Evolutionary conservation across 2,888 invertebrate genomes (phyloP).

Genomic region (Drosophila kanekoi): DNA sequence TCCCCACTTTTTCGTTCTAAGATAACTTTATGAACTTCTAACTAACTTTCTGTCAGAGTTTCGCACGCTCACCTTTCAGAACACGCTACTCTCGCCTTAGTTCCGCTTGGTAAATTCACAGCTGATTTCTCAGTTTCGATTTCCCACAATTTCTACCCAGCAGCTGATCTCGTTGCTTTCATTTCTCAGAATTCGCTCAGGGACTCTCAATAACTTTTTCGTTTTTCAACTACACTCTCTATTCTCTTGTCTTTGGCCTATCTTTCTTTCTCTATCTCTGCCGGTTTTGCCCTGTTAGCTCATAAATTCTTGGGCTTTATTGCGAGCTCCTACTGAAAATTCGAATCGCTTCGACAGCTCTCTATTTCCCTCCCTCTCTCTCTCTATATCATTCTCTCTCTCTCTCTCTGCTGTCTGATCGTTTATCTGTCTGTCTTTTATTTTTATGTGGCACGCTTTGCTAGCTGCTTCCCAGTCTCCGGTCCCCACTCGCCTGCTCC

Average conservation of each 20-base stretch:
- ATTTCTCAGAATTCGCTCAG: too few relatives aligned
- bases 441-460: conserved; percentile 45
- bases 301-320: conserved; percentile 9
- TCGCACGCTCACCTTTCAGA: too few relatives aligned
- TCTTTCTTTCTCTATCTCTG: neutral
- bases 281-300: neutral
- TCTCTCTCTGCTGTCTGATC: conserved; percentile 16
- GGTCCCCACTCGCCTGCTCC: neutral
- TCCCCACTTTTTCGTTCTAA: too few relatives aligned
- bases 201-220: too few relatives aligned
- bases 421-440: conserved; percentile 22
- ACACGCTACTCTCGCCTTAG: too few relatives aligned
- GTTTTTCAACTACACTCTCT: too few relatives aligned
- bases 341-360: neutral
- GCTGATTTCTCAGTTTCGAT: too few relatives aligned
- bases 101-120: too few relatives aligned
- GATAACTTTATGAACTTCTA: too few relatives aligned
- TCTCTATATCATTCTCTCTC: neutral
- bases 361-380: neutral
- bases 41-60: too few relatives aligned
- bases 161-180: too few relatives aligned
- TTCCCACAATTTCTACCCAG: too few relatives aligned
- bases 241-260: neutral
- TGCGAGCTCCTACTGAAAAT: conserved; percentile 1
- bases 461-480: neutral